Conservation (phyloP, 1,140 invertebrate genomes). For the Drosophila willistoni region DNA sequence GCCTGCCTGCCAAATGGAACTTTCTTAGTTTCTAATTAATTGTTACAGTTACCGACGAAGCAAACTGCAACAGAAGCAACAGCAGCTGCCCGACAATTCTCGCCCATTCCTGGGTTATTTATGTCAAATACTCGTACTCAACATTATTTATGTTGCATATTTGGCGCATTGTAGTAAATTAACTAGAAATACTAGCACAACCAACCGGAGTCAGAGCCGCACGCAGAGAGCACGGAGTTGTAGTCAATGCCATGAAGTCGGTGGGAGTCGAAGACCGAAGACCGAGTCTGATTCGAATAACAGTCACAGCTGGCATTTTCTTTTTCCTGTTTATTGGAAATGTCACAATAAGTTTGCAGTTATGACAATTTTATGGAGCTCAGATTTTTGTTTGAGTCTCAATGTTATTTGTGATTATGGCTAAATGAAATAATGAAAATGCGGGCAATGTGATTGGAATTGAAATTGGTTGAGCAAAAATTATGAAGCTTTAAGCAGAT, state of each 20-base stretch:
- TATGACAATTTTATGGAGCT: conserved; percentile 69
- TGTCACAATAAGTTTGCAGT: conserved; percentile 69
- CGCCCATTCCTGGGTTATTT: conserved; percentile 62
- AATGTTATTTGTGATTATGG: conserved; percentile 16
- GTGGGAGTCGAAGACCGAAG: not conserved
- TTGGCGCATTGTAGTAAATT: conserved; percentile 74
- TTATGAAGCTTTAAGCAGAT: not conserved
- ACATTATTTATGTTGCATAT: conserved; percentile 79
- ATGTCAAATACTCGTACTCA: conserved; percentile 56
- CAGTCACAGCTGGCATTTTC: conserved; percentile 51
- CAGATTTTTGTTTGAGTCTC: conserved; percentile 25
- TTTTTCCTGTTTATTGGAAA: conserved; percentile 54
- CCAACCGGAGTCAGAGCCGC: not conserved
- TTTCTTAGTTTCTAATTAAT: conserved; percentile 81
- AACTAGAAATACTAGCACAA: conserved; percentile 45
- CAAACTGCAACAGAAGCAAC: conserved; percentile 24
- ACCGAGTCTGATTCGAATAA: not conserved
- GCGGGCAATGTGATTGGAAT: conserved; percentile 4
- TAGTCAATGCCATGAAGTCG: not conserved
- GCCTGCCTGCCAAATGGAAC: conserved; percentile 73
- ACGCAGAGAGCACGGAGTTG: not conserved
- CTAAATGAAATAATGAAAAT: conserved; percentile 35
- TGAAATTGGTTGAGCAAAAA: not conserved
- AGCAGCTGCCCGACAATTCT: conserved; percentile 33
- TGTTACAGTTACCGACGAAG: conserved; percentile 71